Conservation (phyloP, 2,888 invertebrate species). For the Macaria liturata region DNA sequence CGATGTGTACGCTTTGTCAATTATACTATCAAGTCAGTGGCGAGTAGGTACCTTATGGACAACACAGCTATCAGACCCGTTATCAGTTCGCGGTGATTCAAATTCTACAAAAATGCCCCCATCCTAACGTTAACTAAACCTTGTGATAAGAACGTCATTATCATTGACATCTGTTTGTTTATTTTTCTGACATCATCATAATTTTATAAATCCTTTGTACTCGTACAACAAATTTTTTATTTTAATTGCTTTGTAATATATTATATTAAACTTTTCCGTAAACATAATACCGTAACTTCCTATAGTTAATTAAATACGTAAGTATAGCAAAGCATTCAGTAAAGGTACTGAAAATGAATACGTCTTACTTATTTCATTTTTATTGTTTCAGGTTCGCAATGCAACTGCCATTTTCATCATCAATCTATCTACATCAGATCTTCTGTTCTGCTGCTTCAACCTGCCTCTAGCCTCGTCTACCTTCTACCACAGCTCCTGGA, state of each 20-base stretch:
- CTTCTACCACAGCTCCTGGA: conserved; percentile 88
- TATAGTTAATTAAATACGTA: too few species aligned
- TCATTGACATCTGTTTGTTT: conserved; percentile 21
- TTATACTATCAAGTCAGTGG: conserved; percentile 6
- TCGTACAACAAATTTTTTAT: too few species aligned
- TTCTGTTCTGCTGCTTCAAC: conserved; percentile 92
- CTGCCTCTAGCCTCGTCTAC: conserved; percentile 90
- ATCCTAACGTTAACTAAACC: conserved; percentile 9
- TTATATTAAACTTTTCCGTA: too few species aligned
- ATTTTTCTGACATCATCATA: conserved; percentile 9
- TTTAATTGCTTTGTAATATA: too few species aligned
- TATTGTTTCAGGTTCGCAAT: conserved; percentile 86
- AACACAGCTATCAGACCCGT: conserved; percentile 4
- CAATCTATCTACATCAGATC: conserved; percentile 89
- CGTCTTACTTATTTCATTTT: neutral
- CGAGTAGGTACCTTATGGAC: neutral
- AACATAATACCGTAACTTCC: too few species aligned
- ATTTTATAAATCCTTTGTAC: neutral
- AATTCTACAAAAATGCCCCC: conserved; percentile 7
- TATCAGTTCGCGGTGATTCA: conserved; percentile 14
- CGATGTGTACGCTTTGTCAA: conserved; percentile 1
- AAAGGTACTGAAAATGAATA: too few species aligned
- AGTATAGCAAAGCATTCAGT: too few species aligned
- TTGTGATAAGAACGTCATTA: conserved; percentile 16
- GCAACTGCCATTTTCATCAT: conserved; percentile 93